Base-by-base conservation (phyloP, 2,888 invertebrate genomes). In the Aleiodes alternator region DNA sequence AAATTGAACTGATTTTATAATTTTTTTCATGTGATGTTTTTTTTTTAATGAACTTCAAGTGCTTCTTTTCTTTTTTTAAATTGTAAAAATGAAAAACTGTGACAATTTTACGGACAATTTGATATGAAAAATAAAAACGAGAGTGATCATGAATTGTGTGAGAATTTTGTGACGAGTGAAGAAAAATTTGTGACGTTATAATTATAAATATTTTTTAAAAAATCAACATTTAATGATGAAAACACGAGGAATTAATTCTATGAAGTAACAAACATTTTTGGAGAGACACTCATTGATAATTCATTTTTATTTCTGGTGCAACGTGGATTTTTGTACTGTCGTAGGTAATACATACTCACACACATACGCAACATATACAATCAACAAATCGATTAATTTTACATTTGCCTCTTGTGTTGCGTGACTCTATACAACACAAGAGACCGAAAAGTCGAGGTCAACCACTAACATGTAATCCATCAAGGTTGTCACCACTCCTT, bases 381-480 rank as follows among this genome's bases (percentile, higher is more conserved):
- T 55, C 14, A 8, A 16, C 55, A n/a, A 34, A 64, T 64, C 14
- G 14, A 23, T 64, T 43, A 8, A 64, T 64, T 48, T 14, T 34
- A 48, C 16, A 16, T 43, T 64, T 38, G 64, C 16, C 12, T 16
- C 14, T 29, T 61, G n/a, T 16, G 59, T 59, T 59, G 59, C 59
- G 59, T 59, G 59, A 59, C 48, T 64, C 43, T 9, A 12, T 71
- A 23, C 2, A 43, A 48, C 38, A 51, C 16, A 72, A 23, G 23
- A 23, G 59, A 43, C 66, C 66, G 50, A 51, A 72, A 72, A 72
- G 61, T 61, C 72, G 38, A 72, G 61, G 72, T 72, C 72, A 51
- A 70, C 75, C 61, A 55, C 69, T 75, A 78, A 56, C 72, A 80
- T 80, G 80, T 80, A 75, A 80, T 77, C 79, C 73, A 56, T 78